phyloP scores from a whole-genome alignment of 2,888 invertebrate genomes.

The Spilarctia lutea region DNA sequence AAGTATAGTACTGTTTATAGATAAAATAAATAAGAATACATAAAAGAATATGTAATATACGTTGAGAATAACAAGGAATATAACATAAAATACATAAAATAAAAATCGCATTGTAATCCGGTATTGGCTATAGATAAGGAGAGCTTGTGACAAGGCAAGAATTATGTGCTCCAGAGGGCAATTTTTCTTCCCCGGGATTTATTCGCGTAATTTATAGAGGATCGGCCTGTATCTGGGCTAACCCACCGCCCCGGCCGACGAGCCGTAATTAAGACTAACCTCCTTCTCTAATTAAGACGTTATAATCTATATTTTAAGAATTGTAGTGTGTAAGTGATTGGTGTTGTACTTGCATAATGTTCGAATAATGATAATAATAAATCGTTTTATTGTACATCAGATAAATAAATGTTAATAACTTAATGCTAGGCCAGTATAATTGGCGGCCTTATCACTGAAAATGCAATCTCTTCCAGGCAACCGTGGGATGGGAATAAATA shows the following conservation, averaged over 20 bases:
- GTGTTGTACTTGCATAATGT: neutral
- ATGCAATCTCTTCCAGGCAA: too few relatives aligned
- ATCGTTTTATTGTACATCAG: too few relatives aligned
- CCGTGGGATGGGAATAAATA: too few relatives aligned
- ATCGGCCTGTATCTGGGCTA: conserved; percentile 85
- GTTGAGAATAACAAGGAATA: conserved; percentile 68
- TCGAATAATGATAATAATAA: neutral
- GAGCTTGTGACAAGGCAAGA: conserved; percentile 87
- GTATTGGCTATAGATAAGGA: conserved; percentile 86
- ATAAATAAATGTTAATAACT: too few relatives aligned
- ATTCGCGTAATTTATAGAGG: conserved; percentile 86
- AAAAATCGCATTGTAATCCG: conserved; percentile 87
- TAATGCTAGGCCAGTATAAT: too few relatives aligned
- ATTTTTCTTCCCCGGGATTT: conserved; percentile 86
- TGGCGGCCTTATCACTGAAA: too few relatives aligned
- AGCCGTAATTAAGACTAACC: conserved; percentile 81
- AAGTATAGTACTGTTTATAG: conserved; percentile 22
- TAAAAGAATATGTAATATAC: conserved; percentile 52
- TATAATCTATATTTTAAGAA: conserved; percentile 42
- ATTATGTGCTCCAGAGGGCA: conserved; percentile 87
- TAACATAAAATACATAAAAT: conserved; percentile 84
- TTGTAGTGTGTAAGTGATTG: neutral
- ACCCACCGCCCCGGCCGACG: conserved; percentile 72
- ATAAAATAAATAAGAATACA: conserved; percentile 46
- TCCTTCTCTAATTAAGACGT: conserved; percentile 70